A percentile compares a stretch with the other conserved stretches of the same genome.
Conservation (phyloP, 2,113 vertebrate species). For the Bufo bufo region DNA sequence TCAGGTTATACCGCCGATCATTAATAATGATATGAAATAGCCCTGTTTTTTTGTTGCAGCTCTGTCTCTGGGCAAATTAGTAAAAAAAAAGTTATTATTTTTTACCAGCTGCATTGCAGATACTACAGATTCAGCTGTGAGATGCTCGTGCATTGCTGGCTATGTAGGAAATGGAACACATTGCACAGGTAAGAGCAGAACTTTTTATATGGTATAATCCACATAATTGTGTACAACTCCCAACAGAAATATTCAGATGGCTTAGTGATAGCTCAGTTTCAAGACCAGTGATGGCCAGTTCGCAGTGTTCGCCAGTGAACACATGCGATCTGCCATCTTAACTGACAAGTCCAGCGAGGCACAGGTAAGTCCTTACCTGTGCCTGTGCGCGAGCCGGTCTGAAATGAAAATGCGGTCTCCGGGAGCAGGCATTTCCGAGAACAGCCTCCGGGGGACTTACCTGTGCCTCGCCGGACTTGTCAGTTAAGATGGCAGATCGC, state of each 20-base stretch:
- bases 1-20: background rate
- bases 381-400: no score
- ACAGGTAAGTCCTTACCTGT: no score
- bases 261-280: background rate
- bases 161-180: slow-evolving; percentile 86
- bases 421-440: no score
- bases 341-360: no score
- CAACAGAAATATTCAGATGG: background rate
- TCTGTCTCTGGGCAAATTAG: background rate
- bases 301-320: no score
- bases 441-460: no score
- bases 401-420: no score
- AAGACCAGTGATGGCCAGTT: no score
- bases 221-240: background rate
- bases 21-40: no score
- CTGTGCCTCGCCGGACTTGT: no score
- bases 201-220: background rate
- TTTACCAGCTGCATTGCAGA: slow-evolving; percentile 81
- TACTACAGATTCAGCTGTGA: slow-evolving; percentile 63
- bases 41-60: background rate
- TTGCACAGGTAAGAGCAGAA: slow-evolving; percentile 80
- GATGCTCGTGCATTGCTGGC: slow-evolving; percentile 86
- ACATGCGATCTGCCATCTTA: no score
- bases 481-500: no score
- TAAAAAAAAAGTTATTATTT: background rate